Evolutionary conservation across 2,888 invertebrate species (phyloP), one percentile per base, ranked within the genome.

Genomic region (Salticus scenicus): DNA sequence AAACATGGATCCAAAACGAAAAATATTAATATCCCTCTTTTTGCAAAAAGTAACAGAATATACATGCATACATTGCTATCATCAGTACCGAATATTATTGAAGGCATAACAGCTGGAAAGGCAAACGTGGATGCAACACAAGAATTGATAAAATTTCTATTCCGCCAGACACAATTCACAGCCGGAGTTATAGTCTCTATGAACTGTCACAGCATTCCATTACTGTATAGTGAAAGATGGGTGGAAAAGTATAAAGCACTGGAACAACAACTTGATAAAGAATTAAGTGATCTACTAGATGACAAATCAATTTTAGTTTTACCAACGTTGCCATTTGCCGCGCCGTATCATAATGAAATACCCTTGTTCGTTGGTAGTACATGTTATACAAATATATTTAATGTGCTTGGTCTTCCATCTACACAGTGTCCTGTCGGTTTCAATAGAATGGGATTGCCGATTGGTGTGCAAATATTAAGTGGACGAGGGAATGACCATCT

Each of bases 281-380:
- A 69, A 20, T 74, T 85, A 20, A 70, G 67, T 20, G 8, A 14
- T 4, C 0, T 85, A 0, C 64, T 85, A 33, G 84, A 85, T n/a
- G 84, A 85, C 0, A 63, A 74, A 17, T 63, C 78, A 0, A 94
- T 98, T 1, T 94, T 98, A 84, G 91, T 98, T 37, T 97, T 95
- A 90, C 98, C 98, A 0, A 94, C 96, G 0, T 96, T 97, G 92
- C 97, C 98, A 0, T 95, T 95, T 10, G 93, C 95, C 8, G 97
- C 98, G 0, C 96, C 95, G 0, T 95, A 96, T 90, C 97, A 98
- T 91, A 94, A 96, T 90, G 96, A 97, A 90, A 96, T 97, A 0
- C 90, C 97, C 28, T 89, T 94, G 30, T 94, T 94, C 89, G 93
- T 96, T 8, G 94, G 96, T 88, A 97, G 97, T 91, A 97, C 97